Evolutionary conservation across 2,797 vertebrate genomes (phyloP).

Genomic region (Muscicapa striata): DNA sequence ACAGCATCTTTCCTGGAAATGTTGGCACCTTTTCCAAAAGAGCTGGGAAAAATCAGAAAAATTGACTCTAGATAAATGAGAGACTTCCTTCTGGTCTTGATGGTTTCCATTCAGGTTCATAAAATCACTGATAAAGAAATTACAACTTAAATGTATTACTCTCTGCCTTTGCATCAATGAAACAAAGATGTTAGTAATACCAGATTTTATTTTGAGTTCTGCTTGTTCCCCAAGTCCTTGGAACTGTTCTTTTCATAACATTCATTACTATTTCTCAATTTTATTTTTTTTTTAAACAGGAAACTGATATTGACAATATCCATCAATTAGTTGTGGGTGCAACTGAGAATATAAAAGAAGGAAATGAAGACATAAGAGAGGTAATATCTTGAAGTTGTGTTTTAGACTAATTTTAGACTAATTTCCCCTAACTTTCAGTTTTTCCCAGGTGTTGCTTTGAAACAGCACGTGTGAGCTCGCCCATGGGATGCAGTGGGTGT

Average conservation of each 20-base stretch:
- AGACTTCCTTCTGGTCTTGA: neutral
- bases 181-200: neutral
- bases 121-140: neutral
- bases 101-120: neutral
- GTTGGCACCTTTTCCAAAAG: neutral
- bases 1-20: neutral
- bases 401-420: neutral
- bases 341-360: conserved; percentile 98
- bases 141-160: neutral
- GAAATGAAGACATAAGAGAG: conserved; percentile 98
- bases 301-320: conserved; percentile 92
- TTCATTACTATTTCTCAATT: neutral
- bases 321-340: conserved; percentile 97
- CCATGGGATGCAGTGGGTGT: fast-evolving
- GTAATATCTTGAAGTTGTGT: conserved; percentile 59
- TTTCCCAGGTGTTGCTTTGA: neutral
- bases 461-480: fast-evolving
- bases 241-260: neutral
- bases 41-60: neutral
- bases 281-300: conserved; percentile 76
- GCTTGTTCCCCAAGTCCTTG: neutral
- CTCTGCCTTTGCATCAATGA: neutral
- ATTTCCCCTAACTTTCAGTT: neutral
- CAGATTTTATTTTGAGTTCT: neutral
- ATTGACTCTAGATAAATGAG: neutral